Conservation (phyloP, 2,888 invertebrate genomes). For the Andrena bicolor region DNA sequence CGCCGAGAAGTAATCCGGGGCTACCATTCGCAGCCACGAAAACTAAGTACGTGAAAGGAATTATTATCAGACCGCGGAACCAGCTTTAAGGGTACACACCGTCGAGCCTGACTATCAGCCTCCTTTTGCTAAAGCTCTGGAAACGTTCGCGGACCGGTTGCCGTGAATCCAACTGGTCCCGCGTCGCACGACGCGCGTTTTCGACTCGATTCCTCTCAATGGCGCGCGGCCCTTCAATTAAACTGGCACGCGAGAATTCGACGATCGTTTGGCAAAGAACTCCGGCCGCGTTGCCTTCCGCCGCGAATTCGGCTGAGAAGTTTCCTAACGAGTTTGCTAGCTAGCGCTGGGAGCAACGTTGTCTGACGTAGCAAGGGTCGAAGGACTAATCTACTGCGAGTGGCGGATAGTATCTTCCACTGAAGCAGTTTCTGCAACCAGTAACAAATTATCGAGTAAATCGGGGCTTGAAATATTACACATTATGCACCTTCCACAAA, state of each 20-base stretch:
- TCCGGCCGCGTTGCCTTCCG: not conserved
- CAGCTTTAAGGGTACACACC: conserved; percentile 34
- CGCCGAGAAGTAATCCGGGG: conserved; percentile 55
- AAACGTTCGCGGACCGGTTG: conserved; percentile 37
- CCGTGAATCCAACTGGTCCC: conserved; percentile 37
- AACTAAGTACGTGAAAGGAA: conserved; percentile 65
- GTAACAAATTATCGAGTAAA: too few species aligned
- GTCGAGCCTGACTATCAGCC: conserved; percentile 33
- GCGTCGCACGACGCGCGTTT: conserved; percentile 5
- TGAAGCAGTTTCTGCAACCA: too few species aligned
- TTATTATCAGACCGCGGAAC: conserved; percentile 62
- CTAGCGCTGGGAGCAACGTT: not conserved
- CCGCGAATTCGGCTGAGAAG: too few species aligned
- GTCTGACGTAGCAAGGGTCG: not conserved
- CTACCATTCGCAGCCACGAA: conserved; percentile 56
- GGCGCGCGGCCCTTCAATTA: conserved; percentile 8
- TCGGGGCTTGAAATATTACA: too few species aligned
- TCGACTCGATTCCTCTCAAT: conserved; percentile 39
- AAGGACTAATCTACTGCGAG: conserved; percentile 13
- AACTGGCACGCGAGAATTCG: conserved; percentile 25
- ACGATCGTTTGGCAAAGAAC: conserved; percentile 24
- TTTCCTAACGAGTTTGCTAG: not conserved
- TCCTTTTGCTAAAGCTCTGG: conserved; percentile 10
- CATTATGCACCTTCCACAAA: too few species aligned
- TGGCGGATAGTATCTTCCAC: too few species aligned